These are phyloP conservation scores for Caenorhabditis becei DNA, from an alignment of 2,888 invertebrate species.

Conservation along the genomic window DNA sequence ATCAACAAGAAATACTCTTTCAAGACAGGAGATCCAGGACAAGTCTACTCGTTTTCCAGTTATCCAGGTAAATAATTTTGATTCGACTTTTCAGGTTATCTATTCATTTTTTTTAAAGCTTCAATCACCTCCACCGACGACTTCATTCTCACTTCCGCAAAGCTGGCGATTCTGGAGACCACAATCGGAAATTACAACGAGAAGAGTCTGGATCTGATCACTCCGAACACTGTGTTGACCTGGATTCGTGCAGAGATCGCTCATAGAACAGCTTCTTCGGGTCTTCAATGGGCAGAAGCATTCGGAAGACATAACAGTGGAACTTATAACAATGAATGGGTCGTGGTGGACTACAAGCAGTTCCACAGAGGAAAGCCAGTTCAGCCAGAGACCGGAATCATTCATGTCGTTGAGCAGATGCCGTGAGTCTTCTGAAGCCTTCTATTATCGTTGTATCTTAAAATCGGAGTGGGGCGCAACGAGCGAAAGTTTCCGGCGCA, in stretches of 20 bases:
- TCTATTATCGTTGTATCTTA: too few species aligned
- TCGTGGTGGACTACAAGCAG: conserved; percentile 86
- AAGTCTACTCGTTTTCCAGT: conserved; percentile 78
- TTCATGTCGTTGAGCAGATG: conserved; percentile 89
- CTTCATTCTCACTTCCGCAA: conserved; percentile 76
- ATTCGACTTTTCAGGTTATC: neutral
- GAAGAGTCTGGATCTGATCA: conserved; percentile 85
- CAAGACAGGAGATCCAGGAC: conserved; percentile 75
- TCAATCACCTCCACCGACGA: conserved; percentile 79
- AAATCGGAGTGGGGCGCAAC: too few species aligned
- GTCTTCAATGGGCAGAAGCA: conserved; percentile 70
- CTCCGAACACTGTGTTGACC: conserved; percentile 84
- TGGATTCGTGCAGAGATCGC: conserved; percentile 88
- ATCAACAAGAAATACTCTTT: conserved; percentile 83
- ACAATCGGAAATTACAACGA: conserved; percentile 88
- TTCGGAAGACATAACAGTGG: conserved; percentile 88
- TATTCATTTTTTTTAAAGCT: conserved; percentile 57
- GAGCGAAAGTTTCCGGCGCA: too few species aligned
- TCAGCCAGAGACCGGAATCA: conserved; percentile 82
- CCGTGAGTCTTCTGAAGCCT: conserved; percentile 82
- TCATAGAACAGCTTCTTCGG: conserved; percentile 67
- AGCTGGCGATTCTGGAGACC: conserved; percentile 87
- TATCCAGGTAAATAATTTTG: conserved; percentile 77
- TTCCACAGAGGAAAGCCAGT: conserved; percentile 82
- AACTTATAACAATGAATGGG: conserved; percentile 90